A percentile compares a stretch with the other conserved stretches of the same genome.
Evolutionary conservation across 2,113 vertebrate genomes (phyloP).

Genomic region (Monopterus albus): DNA sequence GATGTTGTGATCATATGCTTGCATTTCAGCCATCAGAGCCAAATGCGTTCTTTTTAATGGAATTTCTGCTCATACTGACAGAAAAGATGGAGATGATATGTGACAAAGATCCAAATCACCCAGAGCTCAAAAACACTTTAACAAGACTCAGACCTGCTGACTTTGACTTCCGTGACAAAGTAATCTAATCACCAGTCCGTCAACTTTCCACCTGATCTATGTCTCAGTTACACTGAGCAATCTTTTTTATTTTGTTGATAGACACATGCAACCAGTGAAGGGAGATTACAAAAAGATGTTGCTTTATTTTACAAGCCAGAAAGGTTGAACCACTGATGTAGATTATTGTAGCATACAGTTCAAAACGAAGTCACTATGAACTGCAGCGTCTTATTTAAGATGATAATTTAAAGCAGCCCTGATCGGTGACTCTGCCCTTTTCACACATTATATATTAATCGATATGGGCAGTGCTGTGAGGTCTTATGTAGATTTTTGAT

Average conservation of each 20-base stretch:
- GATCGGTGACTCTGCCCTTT: too few relatives aligned
- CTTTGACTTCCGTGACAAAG: background rate
- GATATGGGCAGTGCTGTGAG: background rate
- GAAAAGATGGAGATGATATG: conserved; percentile 41
- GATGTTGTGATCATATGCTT: conserved; percentile 55
- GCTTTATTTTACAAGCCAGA: too few relatives aligned
- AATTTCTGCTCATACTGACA: conserved; percentile 20
- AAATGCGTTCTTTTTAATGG: conserved; percentile 35
- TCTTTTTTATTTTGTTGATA: too few relatives aligned
- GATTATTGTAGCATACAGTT: background rate
- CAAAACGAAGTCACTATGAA: background rate
- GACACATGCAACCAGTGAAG: too few relatives aligned
- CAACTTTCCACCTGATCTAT: background rate
- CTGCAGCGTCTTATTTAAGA: background rate
- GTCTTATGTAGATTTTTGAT: background rate
- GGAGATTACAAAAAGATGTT: too few relatives aligned
- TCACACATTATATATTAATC: too few relatives aligned
- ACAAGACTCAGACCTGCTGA: background rate
- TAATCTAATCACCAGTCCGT: background rate
- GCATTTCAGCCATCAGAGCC: conserved; percentile 26
- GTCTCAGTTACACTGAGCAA: background rate
- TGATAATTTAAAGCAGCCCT: too few relatives aligned
- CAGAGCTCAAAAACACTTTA: background rate
- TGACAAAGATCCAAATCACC: conserved; percentile 20
- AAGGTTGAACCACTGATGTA: background rate